These are phyloP conservation scores for Cavia porcellus DNA, from an alignment of 2,113 vertebrate genomes.

Conservation along the genomic window DNA sequence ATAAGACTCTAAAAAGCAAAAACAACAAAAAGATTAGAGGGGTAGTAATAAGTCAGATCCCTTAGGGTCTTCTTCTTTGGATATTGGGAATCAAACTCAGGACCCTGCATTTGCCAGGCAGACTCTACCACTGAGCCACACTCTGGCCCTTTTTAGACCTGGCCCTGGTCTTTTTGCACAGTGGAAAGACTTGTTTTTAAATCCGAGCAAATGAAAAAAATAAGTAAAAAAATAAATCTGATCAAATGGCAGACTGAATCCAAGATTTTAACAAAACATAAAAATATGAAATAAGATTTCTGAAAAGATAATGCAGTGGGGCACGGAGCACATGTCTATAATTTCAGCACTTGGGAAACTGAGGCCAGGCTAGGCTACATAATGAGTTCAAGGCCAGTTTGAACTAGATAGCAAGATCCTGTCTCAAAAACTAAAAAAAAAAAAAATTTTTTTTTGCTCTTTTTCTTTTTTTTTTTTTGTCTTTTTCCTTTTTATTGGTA, in stretches of 20 bases:
- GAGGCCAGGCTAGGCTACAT: background rate
- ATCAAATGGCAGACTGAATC: background rate
- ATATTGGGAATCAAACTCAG: too few relatives aligned
- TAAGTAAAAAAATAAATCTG: background rate
- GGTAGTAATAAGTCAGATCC: background rate
- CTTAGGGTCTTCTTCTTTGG: background rate
- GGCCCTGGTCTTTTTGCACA: background rate
- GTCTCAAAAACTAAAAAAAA: background rate
- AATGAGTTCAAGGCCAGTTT: background rate
- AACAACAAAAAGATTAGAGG: background rate
- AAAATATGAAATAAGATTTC: constrained; percentile 34
- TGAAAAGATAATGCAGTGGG: background rate
- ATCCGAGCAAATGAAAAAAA: background rate
- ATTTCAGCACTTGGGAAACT: background rate
- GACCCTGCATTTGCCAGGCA: too few relatives aligned
- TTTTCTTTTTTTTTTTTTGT: too few relatives aligned
- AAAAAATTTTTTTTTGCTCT: too few relatives aligned
- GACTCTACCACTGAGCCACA: too few relatives aligned
- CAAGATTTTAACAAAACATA: constrained; percentile 41
- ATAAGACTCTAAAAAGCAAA: background rate
- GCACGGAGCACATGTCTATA: too few relatives aligned
- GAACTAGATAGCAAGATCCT: background rate
- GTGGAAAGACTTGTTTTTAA: constrained; percentile 27
- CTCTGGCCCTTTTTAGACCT: background rate
- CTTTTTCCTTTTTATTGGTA: too few relatives aligned